phyloP scores from a whole-genome alignment of 2,888 invertebrate species.

The Trachelus stipa region DNA sequence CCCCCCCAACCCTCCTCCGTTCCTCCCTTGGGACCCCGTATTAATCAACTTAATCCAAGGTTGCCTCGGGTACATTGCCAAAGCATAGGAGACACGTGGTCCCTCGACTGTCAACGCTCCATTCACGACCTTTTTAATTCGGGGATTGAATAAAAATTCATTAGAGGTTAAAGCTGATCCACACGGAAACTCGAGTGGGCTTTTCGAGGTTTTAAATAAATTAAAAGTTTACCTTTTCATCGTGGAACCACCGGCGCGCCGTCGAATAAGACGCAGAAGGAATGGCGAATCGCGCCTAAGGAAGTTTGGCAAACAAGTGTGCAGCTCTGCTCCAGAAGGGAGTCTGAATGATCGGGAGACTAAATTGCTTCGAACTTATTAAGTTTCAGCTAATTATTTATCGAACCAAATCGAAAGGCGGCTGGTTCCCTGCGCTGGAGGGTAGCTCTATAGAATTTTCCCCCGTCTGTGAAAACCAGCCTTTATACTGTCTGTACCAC shows the following conservation, averaged over 20 bases:
- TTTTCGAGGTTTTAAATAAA: slow-evolving; percentile 45
- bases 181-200: slow-evolving; percentile 11
- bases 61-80: slow-evolving; percentile 12
- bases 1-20: too few relatives aligned
- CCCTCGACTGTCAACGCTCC: slow-evolving; percentile 10
- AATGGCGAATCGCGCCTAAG: not conserved
- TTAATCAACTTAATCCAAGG: slow-evolving; percentile 25
- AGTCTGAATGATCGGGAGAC: not conserved
- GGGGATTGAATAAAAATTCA: slow-evolving; percentile 50
- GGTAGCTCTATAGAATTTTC: not conserved
- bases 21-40: not conserved
- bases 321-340: not conserved
- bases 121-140: slow-evolving; percentile 44
- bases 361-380: slow-evolving; percentile 7
- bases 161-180: slow-evolving; percentile 31
- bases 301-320: not conserved
- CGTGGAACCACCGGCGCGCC: not conserved
- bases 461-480: not conserved
- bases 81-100: slow-evolving; percentile 8
- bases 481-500: not conserved
- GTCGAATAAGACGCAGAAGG: not conserved
- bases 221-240: slow-evolving; percentile 44
- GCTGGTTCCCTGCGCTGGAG: not conserved
- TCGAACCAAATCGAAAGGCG: slow-evolving; percentile 9
- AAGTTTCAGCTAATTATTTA: slow-evolving; percentile 38